Conservation (phyloP, 2,888 invertebrate genomes). For the Drosophila merina region DNA sequence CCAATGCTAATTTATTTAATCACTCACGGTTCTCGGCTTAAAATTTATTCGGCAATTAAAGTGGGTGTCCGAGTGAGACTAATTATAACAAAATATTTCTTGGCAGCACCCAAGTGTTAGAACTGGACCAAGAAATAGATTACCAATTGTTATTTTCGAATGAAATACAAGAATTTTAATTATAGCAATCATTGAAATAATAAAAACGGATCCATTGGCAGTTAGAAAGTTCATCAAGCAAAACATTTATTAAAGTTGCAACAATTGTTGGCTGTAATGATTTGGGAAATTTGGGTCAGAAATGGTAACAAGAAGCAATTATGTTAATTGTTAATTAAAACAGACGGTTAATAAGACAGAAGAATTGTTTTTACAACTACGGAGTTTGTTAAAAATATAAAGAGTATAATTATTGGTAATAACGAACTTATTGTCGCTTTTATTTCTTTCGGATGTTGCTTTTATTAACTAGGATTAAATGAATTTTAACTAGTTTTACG, state of each 20-base stretch:
- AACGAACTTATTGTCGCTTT: too few relatives aligned
- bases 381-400: too few relatives aligned
- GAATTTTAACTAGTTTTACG: not conserved
- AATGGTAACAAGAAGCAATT: not conserved
- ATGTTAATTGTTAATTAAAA: not conserved
- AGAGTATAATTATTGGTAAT: not conserved
- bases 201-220: constrained; percentile 4
- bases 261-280: constrained; percentile 7
- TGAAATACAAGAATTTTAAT: not conserved
- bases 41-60: constrained; percentile 35
- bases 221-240: constrained; percentile 21
- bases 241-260: constrained; percentile 6
- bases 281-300: not conserved
- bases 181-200: not conserved
- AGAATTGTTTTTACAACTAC: not conserved
- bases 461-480: not conserved
- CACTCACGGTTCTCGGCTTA: constrained; percentile 6
- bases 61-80: constrained; percentile 33
- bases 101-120: constrained; percentile 2
- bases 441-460: too few relatives aligned
- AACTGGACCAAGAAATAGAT: not conserved
- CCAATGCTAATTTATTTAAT: constrained; percentile 40
- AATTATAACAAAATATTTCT: constrained; percentile 20
- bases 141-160: not conserved
- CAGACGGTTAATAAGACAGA: not conserved